Conservation (phyloP, 1,140 invertebrate species). For the Amphibalanus amphitrite region DNA sequence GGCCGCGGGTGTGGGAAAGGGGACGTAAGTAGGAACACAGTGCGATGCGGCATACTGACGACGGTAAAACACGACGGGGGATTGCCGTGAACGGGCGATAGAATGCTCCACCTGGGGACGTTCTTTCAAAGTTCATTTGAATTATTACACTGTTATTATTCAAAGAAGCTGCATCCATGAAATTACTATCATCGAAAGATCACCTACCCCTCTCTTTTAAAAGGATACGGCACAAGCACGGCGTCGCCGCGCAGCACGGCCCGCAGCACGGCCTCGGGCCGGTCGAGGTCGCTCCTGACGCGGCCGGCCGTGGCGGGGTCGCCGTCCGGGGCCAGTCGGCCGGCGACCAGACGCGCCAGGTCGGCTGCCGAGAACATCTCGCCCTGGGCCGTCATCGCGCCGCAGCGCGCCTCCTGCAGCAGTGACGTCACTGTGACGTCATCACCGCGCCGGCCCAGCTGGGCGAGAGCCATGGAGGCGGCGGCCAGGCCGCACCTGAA, state of each 20-base stretch:
- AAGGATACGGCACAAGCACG: not conserved
- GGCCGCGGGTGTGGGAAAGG: too few species aligned
- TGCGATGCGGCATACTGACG: too few species aligned
- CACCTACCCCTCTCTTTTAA: conserved; percentile 7
- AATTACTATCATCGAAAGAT: too few species aligned
- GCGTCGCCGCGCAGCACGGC: not conserved
- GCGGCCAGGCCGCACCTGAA: not conserved
- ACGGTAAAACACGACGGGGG: too few species aligned
- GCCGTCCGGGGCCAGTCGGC: not conserved
- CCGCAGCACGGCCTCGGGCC: not conserved
- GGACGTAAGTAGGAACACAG: too few species aligned
- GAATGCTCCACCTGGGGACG: too few species aligned
- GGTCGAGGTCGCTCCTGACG: not conserved
- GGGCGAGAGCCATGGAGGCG: not conserved
- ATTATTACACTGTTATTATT: too few species aligned
- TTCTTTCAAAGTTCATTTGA: too few species aligned
- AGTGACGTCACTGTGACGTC: not conserved
- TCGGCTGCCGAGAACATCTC: not conserved
- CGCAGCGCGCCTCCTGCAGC: not conserved
- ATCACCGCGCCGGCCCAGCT: not conserved
- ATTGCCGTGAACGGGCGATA: too few species aligned
- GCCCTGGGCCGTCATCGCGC: not conserved
- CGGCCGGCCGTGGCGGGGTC: too few species aligned
- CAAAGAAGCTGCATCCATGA: too few species aligned
- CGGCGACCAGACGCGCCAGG: not conserved